These are phyloP conservation scores for Mustelus asterias DNA, from an alignment of 2,113 vertebrate genomes.

Conservation along the genomic window DNA sequence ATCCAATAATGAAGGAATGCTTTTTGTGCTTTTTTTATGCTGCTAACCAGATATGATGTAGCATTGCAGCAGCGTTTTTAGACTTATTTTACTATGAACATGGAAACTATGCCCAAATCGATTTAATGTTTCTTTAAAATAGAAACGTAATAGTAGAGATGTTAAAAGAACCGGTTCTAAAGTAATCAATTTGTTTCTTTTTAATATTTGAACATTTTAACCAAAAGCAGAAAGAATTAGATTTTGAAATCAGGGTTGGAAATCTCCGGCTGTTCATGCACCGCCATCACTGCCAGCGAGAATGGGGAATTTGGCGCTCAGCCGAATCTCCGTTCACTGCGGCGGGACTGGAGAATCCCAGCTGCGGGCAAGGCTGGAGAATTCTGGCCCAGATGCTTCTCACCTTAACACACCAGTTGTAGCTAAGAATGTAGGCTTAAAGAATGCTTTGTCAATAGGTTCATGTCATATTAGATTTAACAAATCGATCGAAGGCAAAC, in stretches of 20 bases:
- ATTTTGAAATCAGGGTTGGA: not conserved
- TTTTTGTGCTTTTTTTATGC: not conserved
- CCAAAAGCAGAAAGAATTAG: not conserved
- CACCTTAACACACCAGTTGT: not conserved
- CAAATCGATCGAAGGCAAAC: not conserved
- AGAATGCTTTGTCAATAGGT: not conserved
- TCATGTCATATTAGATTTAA: not conserved
- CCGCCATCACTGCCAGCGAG: no score
- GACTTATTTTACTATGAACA: not conserved
- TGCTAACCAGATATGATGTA: not conserved
- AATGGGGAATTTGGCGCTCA: no score
- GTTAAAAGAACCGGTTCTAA: not conserved
- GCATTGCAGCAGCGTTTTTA: not conserved
- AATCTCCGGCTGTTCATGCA: no score
- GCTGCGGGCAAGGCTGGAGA: no score
- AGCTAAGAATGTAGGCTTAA: not conserved
- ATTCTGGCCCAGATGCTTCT: not conserved
- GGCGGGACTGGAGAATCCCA: no score
- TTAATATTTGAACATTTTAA: not conserved
- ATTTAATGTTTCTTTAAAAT: not conserved
- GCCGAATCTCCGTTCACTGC: no score
- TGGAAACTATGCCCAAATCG: not conserved
- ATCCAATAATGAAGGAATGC: not conserved
- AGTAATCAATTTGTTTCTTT: not conserved
- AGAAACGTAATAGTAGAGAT: not conserved